These are phyloP conservation scores for Hafferia zeledoni DNA, from an alignment of 2,797 vertebrate species.

Conservation along the genomic window DNA sequence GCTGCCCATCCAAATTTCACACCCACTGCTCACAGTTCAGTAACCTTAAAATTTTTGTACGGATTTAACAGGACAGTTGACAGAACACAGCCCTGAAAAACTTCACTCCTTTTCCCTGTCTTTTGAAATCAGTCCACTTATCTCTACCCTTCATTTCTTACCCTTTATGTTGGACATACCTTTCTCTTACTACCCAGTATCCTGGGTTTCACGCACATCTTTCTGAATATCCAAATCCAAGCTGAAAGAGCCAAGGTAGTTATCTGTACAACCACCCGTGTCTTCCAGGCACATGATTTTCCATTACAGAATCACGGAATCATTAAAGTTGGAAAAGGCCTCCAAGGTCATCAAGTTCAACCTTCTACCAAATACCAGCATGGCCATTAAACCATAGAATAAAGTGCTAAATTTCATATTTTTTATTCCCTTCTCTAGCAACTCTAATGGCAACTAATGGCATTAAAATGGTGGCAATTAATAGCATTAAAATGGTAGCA, in stretches of 20 bases:
- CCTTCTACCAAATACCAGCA: accelerated
- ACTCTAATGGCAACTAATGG: neutral
- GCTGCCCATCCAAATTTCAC: neutral
- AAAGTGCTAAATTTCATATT: neutral
- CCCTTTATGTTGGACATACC: neutral
- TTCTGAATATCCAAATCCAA: neutral
- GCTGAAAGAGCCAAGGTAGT: neutral
- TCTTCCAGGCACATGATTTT: neutral
- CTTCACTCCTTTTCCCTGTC: neutral
- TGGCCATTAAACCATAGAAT: neutral
- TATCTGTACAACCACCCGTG: neutral
- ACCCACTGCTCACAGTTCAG: neutral
- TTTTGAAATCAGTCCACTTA: neutral
- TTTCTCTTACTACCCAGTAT: neutral
- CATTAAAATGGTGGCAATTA: neutral
- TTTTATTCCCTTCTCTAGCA: neutral
- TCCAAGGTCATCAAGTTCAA: neutral
- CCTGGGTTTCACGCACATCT: neutral
- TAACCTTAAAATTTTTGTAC: neutral
- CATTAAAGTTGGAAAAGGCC: neutral
- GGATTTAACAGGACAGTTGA: neutral
- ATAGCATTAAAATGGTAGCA: neutral
- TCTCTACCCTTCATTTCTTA: neutral
- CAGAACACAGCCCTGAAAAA: neutral
- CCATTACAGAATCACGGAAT: neutral